Percentiles rank a stretch among this genome's conserved stretches.
phyloP scores from a whole-genome alignment of 2,888 invertebrate species.

The Tubulanus polymorphus region DNA sequence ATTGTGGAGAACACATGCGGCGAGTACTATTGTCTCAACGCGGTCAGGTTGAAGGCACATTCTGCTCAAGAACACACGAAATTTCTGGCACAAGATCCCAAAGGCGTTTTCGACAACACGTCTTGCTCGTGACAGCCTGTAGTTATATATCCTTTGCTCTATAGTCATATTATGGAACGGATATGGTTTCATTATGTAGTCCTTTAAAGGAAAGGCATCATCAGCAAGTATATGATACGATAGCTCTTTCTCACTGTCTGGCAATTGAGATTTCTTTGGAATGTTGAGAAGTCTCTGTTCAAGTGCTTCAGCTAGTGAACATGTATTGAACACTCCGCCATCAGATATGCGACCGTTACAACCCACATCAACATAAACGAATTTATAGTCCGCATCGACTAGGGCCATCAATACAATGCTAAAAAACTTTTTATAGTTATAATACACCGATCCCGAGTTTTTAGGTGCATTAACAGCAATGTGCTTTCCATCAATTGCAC shows the following conservation, averaged over 20 bases:
- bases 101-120: slow-evolving; percentile 5
- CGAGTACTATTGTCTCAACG: background rate
- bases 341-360: slow-evolving; percentile 5
- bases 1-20: slow-evolving; percentile 1
- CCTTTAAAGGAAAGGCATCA: slow-evolving; percentile 6
- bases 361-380: slow-evolving; percentile 10
- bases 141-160: background rate
- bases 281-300: background rate
- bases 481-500: slow-evolving; percentile 1
- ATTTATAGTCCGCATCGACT: slow-evolving; percentile 18
- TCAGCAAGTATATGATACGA: slow-evolving; percentile 3
- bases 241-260: background rate
- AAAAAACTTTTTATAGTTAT: slow-evolving; percentile 16
- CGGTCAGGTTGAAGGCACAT: background rate
- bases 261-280: background rate
- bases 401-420: slow-evolving; percentile 14
- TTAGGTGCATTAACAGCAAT: background rate
- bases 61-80: background rate
- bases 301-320: background rate
- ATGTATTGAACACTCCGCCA: slow-evolving; percentile 4
- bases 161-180: background rate
- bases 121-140: background rate
- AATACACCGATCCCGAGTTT: slow-evolving; percentile 6
- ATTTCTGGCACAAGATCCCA: slow-evolving; percentile 3
- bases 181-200: slow-evolving; percentile 1